Evolutionary conservation across 2,888 invertebrate genomes (phyloP), one percentile per base, ranked within the genome.

Genomic region (Axea sp.): DNA sequence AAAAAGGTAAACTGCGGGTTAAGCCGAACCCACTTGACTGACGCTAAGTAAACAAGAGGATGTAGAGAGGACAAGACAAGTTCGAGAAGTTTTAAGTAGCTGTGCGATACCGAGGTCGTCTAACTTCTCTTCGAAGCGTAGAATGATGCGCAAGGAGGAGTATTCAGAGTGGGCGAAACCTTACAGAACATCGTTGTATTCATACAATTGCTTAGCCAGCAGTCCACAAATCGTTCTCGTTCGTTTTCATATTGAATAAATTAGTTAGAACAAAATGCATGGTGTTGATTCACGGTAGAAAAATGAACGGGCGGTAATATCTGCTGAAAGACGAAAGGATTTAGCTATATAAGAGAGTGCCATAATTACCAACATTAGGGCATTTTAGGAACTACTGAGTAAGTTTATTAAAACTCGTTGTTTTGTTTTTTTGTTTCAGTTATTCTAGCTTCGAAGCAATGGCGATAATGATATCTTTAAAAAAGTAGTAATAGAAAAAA

Each of bases 1-100:
- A 83, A 83, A 81, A 82, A 82, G 81, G 82, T 82, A 83, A 84
- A 84, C 81, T 83, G 81, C 69, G 79, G 80, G 75, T 80, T 75
- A 75, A 80, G 81, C 76, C 75, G 60, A 73, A 60, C 75, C 65
- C 55, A 72, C 71, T 75, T 74, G 77, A 76, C 78, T 78, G 78
- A 75, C 69, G 73, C 74, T 77, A 77, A 78, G 76, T 77, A 78
- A 77, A 78, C 77, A 67, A 55, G 68, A 62, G 65, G 65, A 59
- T 64, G 71, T 53, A 59, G 65, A 68, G 68, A 77, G 73, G 68
- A 73, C 62, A 62, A 68, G 76, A 73, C 76, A 62, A 77, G 76
- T 78, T 76, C 49, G 69, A 53, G 68, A 80, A 80, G 77, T 80
- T 80, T 78, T 78, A 77, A 78, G 78, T 76, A 76, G 59, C 73